Evolutionary conservation across 2,888 invertebrate genomes (phyloP).

Genomic region (Pemphredon lugubris): DNA sequence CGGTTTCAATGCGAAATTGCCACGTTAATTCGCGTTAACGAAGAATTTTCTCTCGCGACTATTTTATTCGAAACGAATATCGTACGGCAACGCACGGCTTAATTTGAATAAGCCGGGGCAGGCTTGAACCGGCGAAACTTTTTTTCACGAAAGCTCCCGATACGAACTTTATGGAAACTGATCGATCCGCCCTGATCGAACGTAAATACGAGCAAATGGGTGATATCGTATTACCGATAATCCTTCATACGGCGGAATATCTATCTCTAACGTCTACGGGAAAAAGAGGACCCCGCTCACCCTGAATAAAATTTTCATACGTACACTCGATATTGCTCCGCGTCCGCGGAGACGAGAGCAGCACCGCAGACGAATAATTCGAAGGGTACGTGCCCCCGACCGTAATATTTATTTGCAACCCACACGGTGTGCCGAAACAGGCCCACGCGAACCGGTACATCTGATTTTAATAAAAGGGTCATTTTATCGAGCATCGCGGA

Average conservation of each 20-base stretch:
- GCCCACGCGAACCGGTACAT: background rate
- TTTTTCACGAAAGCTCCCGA: too few relatives aligned
- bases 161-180: background rate
- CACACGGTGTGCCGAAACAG: constrained; percentile 4
- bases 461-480: too few relatives aligned
- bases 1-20: too few relatives aligned
- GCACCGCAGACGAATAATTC: constrained; percentile 40
- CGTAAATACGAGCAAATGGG: constrained; percentile 8
- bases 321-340: constrained; percentile 12
- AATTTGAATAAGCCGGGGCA: too few relatives aligned
- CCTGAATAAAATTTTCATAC: constrained; percentile 47
- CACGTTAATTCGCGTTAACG: too few relatives aligned
- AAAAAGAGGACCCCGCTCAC: constrained; percentile 15
- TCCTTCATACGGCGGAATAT: constrained; percentile 12
- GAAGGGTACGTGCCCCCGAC: constrained; percentile 21
- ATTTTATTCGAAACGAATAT: too few relatives aligned
- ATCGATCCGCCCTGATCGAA: background rate
- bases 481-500: too few relatives aligned
- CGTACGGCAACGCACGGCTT: too few relatives aligned
- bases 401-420: constrained; percentile 25
- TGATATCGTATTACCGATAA: constrained; percentile 20
- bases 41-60: too few relatives aligned
- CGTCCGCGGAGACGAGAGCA: constrained; percentile 12
- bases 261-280: constrained; percentile 14
- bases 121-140: too few relatives aligned